Conservation (phyloP, 2,113 vertebrate species). For the Choloepus hoffmanni region DNA sequence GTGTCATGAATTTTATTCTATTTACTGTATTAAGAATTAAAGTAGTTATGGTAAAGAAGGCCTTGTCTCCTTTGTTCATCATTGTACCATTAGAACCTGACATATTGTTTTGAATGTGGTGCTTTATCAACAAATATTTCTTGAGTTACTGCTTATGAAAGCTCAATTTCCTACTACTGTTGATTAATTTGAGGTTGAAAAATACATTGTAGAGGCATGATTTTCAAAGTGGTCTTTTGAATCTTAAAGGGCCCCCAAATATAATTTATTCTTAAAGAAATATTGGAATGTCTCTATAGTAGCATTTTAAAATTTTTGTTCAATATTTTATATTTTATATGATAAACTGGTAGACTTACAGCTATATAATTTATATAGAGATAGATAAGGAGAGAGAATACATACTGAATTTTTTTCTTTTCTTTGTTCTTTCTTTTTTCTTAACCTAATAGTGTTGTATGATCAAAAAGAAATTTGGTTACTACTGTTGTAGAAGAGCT, state of each 20-base stretch:
- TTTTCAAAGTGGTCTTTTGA: slow-evolving; percentile 5
- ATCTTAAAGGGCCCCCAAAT: not conserved
- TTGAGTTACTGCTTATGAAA: slow-evolving; percentile 20
- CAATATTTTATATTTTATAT: slow-evolving; percentile 3
- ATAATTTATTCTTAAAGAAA: not conserved
- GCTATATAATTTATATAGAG: not conserved
- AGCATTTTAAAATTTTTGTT: not conserved
- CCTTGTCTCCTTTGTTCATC: not conserved
- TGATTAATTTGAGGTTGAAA: not conserved
- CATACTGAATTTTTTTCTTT: not conserved
- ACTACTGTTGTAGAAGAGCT: not conserved
- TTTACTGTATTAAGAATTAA: not conserved
- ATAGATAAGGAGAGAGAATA: not conserved
- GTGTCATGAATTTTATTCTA: not conserved
- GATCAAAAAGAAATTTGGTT: not conserved
- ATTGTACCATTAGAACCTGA: not conserved
- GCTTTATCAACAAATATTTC: not conserved
- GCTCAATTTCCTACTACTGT: not conserved
- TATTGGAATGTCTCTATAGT: not conserved
- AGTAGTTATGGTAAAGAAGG: slow-evolving; percentile 10
- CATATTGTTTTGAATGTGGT: not conserved
- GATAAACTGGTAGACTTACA: not conserved
- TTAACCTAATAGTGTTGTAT: not conserved
- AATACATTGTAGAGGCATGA: not conserved
- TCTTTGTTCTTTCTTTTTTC: not conserved